phyloP scores from a whole-genome alignment of 2,797 vertebrate species.

The Uromys caudimaculatus region DNA sequence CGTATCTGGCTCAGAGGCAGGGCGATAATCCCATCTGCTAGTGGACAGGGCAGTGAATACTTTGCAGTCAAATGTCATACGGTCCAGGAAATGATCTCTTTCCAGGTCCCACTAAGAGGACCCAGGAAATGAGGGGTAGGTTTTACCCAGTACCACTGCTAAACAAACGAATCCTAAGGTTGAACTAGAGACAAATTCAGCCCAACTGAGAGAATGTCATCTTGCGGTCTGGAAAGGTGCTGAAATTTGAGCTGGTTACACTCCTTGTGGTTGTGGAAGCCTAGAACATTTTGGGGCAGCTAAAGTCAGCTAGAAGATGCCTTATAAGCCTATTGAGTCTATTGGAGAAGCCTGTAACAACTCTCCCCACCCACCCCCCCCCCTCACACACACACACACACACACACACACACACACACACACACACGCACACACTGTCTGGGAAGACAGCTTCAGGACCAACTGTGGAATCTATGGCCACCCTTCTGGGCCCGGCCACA shows the following conservation, averaged over 20 bases:
- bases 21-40: background rate
- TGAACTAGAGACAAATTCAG: background rate
- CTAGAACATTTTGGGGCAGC: background rate
- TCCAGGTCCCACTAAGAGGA: background rate
- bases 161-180: background rate
- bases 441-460: no score
- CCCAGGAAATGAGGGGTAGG: background rate
- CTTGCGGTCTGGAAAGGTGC: background rate
- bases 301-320: background rate
- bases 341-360: background rate
- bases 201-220: background rate
- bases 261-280: background rate
- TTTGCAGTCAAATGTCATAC: background rate
- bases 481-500: background rate
- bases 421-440: no score
- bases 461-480: accelerated
- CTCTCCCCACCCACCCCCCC: no score
- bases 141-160: background rate
- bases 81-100: no score
- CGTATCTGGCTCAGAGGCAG: accelerated
- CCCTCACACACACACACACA: no score
- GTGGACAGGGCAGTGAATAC: background rate
- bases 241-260: background rate
- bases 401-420: no score
- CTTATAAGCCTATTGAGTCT: no score